Conservation (phyloP, 1,140 invertebrate species). For the Triops longicaudatus region DNA sequence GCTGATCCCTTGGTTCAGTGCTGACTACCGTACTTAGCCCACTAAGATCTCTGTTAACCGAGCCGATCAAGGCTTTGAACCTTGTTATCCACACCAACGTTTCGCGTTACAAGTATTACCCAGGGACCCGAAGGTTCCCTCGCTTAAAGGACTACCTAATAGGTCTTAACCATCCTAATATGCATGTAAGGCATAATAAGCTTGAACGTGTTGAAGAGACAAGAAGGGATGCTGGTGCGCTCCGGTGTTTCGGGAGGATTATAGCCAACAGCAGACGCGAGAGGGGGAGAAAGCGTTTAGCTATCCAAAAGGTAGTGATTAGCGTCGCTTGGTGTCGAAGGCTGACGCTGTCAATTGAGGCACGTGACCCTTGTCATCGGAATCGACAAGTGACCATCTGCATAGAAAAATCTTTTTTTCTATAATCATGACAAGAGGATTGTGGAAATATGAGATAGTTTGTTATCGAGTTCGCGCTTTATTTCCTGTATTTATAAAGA, state of each 20-base stretch:
- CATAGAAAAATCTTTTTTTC: background rate
- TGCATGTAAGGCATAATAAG: conserved; percentile 12
- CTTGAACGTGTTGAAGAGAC: background rate
- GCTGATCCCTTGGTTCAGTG: too few relatives aligned
- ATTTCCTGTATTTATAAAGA: background rate
- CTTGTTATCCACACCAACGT: background rate
- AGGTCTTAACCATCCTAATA: background rate
- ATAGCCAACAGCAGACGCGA: background rate
- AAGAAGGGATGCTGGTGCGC: background rate
- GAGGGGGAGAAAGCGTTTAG: background rate
- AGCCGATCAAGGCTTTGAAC: background rate
- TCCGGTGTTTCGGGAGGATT: background rate
- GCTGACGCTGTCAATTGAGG: background rate
- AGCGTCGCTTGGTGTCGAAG: background rate
- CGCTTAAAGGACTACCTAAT: background rate
- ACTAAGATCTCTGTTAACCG: background rate
- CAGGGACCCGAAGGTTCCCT: background rate
- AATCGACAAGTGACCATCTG: conserved; percentile 14
- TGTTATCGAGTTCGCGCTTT: background rate
- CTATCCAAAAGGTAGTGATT: background rate
- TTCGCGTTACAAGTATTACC: background rate
- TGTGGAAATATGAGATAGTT: background rate
- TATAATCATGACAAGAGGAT: background rate
- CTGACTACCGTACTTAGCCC: too few relatives aligned
- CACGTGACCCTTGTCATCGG: conserved; percentile 1